phyloP scores from a whole-genome alignment of 2,797 vertebrate genomes.

The Chaetophractus vellerosus region DNA sequence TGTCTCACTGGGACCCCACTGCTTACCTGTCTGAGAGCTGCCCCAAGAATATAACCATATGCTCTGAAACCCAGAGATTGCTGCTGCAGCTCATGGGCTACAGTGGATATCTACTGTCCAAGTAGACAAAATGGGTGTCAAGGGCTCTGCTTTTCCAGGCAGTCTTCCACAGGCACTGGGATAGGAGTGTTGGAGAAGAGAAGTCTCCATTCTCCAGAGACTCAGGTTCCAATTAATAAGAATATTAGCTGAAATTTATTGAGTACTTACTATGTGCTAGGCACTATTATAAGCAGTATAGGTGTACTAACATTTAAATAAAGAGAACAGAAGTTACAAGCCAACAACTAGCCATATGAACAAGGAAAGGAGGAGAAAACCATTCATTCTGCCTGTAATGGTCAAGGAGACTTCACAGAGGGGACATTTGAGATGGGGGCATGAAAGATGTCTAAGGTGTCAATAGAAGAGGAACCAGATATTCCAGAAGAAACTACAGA shows the following conservation, averaged over 20 bases:
- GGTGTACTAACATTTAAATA: neutral
- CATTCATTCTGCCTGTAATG: slow-evolving; percentile 1
- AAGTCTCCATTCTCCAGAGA: slow-evolving; percentile 6
- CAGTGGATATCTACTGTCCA: neutral
- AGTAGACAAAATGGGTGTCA: neutral
- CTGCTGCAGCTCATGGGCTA: neutral
- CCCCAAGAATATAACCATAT: neutral
- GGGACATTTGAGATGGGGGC: neutral
- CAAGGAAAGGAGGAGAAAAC: neutral
- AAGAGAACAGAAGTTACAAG: slow-evolving; percentile 13
- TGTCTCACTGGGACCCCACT: neutral
- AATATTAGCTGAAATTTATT: neutral
- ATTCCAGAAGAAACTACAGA: neutral
- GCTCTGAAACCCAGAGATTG: neutral
- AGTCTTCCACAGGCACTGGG: neutral
- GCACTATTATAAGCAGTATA: slow-evolving; percentile 2
- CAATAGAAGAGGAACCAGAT: neutral
- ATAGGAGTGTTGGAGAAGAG: neutral
- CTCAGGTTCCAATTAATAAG: neutral
- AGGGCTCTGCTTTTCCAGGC: neutral
- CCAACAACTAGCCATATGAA: neutral
- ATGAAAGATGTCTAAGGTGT: neutral
- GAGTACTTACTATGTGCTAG: neutral
- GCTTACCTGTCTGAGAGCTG: neutral
- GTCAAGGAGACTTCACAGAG: slow-evolving; percentile 30